These are phyloP conservation scores for Rhizomys pruinosus DNA, from an alignment of 2,113 vertebrate genomes.

Conservation along the genomic window DNA sequence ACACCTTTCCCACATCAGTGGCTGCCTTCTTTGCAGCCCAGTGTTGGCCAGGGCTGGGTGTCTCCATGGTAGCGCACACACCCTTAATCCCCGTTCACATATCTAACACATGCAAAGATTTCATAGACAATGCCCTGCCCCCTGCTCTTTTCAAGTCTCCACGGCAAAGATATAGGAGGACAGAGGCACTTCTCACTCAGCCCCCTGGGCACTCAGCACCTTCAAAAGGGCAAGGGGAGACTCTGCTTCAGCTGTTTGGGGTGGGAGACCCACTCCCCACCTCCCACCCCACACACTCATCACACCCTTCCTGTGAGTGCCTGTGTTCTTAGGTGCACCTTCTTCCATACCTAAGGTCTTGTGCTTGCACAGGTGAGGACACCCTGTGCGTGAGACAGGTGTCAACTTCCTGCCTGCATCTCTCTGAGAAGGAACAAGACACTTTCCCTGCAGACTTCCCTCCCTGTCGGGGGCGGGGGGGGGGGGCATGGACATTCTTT, in stretches of 20 bases:
- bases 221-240: neutral
- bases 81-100: neutral
- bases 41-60: neutral
- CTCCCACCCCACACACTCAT: neutral
- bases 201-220: neutral
- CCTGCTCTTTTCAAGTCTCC: neutral
- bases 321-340: neutral
- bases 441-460: neutral
- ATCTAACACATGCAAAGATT: neutral
- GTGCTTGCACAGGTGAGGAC: neutral
- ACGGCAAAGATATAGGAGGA: neutral
- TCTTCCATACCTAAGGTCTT: neutral
- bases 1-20: neutral
- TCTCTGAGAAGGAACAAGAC: neutral
- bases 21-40: neutral
- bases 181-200: too few species aligned
- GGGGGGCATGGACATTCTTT: neutral
- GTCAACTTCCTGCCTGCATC: neutral
- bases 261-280: neutral
- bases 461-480: neutral
- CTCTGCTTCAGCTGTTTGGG: neutral
- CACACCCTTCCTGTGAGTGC: neutral
- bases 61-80: neutral
- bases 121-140: neutral
- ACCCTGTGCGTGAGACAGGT: neutral